Evolutionary conservation across 2,113 vertebrate species (phyloP), one percentile per base, ranked within the genome.

Genomic region (Eolophus roseicapilla): DNA sequence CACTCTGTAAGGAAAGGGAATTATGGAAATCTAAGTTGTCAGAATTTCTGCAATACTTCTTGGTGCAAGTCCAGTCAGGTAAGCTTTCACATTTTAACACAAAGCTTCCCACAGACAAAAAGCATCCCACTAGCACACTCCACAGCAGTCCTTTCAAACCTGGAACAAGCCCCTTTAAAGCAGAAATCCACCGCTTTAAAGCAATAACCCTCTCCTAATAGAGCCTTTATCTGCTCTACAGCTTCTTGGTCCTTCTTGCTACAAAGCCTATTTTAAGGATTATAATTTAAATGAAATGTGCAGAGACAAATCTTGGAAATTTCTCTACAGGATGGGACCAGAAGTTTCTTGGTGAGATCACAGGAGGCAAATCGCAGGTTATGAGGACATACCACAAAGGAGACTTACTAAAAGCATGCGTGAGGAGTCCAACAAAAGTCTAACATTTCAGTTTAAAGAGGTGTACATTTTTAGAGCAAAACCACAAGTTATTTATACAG

Each of bases 391-490:
- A 37, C 39, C 81, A 74, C 41, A 76, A 44, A 79, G 46, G 29
- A 88, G 33, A 15, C 35, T 39, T 33, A n/a, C 49, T 81, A 68
- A 53, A 76, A 33, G 8, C 3, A 4, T 37, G 24, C 3, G 18
- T 0, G 0, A 60, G 47, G 13, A 71, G 5, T 62, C 79, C 18
- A 82, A 78, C 39, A 91, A 13, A 82, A 88, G 73, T 64, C 68
- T 86, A 62, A 68, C 31, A 82, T 90, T 80, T 78, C 85, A 67
- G 37, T 78, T 82, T 80, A 86, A 76, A 94, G 91, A 74, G 46
- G 2, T 31, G 49, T 39, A 77, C 69, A 33, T 94, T 95, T 93
- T 92, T 55, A 93, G 67, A 92, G 68, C 39, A 76, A 93, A 90
- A 80, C 71, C 88, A 83, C 86, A 90, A 78, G 83, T 75, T 90